Base-by-base conservation (phyloP, 1,140 invertebrate species). In the Neodiprion pinetum region DNA sequence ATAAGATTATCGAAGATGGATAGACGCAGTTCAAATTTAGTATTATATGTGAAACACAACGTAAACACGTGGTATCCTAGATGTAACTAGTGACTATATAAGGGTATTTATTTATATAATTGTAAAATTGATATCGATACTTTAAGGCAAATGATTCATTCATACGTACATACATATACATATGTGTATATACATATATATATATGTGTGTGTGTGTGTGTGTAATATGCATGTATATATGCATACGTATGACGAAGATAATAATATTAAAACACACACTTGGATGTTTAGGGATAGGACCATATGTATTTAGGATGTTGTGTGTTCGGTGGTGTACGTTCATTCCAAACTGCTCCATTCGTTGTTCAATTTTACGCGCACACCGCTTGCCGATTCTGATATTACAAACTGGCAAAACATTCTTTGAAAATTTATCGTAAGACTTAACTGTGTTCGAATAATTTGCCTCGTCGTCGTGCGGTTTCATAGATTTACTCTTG, bases 281-380 rank as follows among this genome's bases (percentile, higher is more conserved):
- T 75, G 72, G 73, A 72, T 75, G 77, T 75, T 73, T 75, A 28
- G 48, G 48, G 68, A 68, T 75, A 72, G 66, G 61, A 76, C 28
- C 72, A 75, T 80, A 76, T 80, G 80, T 81, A 80, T 77, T 82
- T 81, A 83, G 80, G 73, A 73, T 76, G 78, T 79, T 78, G 77
- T 83, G 79, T 77, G 81, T 83, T 83, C 81, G 78, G 76, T 78
- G 78, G 80, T 74, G 80, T 78, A 81, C 80, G 81, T 82, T 80
- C 82, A 83, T 83, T 83, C 81, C 81, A 83, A 83, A 77, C 78
- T 49, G 78, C 77, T 74, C 74, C 77, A 80, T 72, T 75, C 53
- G 8, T 61, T 61, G 8, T 61, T 61, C 53, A 61, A 10, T 9
- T 61, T 61, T 17, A 61, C 53, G 8, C 53, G 9, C 53, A 61